Evolutionary conservation across 2,113 vertebrate genomes (phyloP), one percentile per base, ranked within the genome.

Genomic region (Trichomycterus rosablanca): DNA sequence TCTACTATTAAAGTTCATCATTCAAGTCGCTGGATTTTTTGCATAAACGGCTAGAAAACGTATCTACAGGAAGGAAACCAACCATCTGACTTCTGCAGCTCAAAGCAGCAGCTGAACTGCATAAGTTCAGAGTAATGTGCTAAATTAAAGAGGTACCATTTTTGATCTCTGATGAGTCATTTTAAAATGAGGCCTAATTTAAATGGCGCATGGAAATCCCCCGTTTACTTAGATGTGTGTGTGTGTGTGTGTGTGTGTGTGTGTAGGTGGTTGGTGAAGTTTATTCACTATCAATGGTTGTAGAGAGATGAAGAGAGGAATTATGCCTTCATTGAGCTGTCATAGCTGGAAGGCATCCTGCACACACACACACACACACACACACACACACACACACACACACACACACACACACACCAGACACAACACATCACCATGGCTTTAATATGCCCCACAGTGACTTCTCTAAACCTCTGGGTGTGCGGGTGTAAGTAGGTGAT

Each of bases 361-460:
- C 65, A 68, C 67, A 72, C 64, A 72, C 71, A 64, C 44, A 52
- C 62, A 71, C 42, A 49, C 61, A 24, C 49, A 60, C 46, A 67
- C 32, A 59, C 34, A 58, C 15, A 39, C 37, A 61, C 52, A 56
- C 39, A 66, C 66, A n/a, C 71, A 82, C 74, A 83, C 79, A 80
- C 68, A 85, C n/a, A 67, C 32, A 59, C 34, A 58, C 15, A 39
- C 37, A 61, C 52, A 56, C 39, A 66, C 66, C 71, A 82, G 76
- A 83, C 79, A 80, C 68, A 85, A 82, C 76, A 82, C 66, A 78
- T 81, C 78, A 53, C 50, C 28, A n/a, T 70, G 75, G 56, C 68
- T 69, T n/a, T n/a, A 73, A 71, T 64, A 73, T 20, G 11, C 1
- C 10, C 44, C 20, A 52, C 43, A 34, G 15, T 24, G 32, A 26